Base-by-base conservation (phyloP, 2,797 vertebrate species). In the Xiphophorus birchmanni region DNA sequence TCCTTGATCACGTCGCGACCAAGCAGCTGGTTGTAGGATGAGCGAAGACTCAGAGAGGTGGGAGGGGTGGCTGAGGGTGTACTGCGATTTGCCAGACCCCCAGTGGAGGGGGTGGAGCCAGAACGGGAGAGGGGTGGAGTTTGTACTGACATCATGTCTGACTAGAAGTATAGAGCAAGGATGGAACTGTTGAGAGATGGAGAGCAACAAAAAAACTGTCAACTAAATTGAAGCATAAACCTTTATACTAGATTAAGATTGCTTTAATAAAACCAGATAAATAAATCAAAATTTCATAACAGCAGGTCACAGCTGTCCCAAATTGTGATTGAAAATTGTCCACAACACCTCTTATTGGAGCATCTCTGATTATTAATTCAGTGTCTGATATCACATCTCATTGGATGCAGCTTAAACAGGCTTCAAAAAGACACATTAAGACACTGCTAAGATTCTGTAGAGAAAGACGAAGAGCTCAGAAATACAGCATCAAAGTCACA, bases 1-100 rank as follows among this genome's bases (percentile, higher is more conserved):
- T 95, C 95, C 67, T 93, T 96, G 21, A 96, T 94, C 79, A 97
- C 95, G 21, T 99, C 98, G 0, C 97, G 95, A 0, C 98, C 98
- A 37, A 99, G 91, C 21, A 99, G 95, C 81, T 99, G 98, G 76
- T 99, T 99, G 90, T 98, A 97, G 0, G 99, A 99, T 11, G 97
- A 97, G 54, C 97, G 97, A 58, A 99, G 97, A 84, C 96, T 97
- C 13, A 99, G 97, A 23, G 97, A 98, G 82, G 96, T 97, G 0
- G 99, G 98, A 0, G 98, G 98, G 2, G 94, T 95, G 88, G 96
- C 88, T 0, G 92, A 88, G 0, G 96, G 84, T 76, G 89, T 90
- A 56, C 95, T 95, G 79, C 97, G 96, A 92, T 97, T 98, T 80
- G 95, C 94, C 71, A 97, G 84, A 48, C 99, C 98, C 3, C 97